phyloP scores from a whole-genome alignment of 2,113 vertebrate species.

The Ammodytes dubius region DNA sequence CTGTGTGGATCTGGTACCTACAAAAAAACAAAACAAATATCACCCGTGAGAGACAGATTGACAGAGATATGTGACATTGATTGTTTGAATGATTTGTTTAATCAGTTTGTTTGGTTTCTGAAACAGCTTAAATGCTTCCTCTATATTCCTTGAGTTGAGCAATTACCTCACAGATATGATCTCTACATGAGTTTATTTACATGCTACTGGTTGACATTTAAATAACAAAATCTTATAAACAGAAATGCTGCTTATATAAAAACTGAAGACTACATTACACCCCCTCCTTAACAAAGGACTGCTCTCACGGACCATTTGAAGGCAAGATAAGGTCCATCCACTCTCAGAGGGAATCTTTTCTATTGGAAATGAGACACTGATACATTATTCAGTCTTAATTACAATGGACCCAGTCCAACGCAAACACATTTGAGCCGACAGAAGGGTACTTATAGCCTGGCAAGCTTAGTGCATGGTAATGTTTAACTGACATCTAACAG shows the following conservation, averaged over 20 bases:
- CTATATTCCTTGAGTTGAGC: not conserved
- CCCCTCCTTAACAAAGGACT: not conserved
- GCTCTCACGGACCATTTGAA: slow-evolving; percentile 25
- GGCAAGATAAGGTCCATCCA: not conserved
- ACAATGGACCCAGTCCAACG: slow-evolving; percentile 44
- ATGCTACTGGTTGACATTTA: slow-evolving; percentile 38
- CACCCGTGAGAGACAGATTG: not conserved
- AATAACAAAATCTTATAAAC: slow-evolving; percentile 38
- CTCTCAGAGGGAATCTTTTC: slow-evolving; percentile 35
- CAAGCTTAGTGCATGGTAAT: slow-evolving; percentile 4
- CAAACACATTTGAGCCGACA: slow-evolving; percentile 40
- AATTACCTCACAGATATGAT: not conserved
- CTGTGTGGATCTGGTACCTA: slow-evolving; percentile 98
- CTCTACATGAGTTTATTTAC: slow-evolving; percentile 25
- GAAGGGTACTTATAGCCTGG: slow-evolving; percentile 9
- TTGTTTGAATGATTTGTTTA: not conserved
- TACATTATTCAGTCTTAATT: slow-evolving; percentile 40
- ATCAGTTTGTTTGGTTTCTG: too few species aligned
- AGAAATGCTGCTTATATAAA: slow-evolving; percentile 15
- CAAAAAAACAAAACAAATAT: slow-evolving; percentile 35
- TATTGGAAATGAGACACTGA: slow-evolving; percentile 20
- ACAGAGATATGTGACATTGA: not conserved
- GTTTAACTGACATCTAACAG: slow-evolving; percentile 23
- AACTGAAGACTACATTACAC: not conserved
- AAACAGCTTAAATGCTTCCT: not conserved